Evolutionary conservation across 2,113 vertebrate species (phyloP).

Genomic region (Ictalurus furcatus): DNA sequence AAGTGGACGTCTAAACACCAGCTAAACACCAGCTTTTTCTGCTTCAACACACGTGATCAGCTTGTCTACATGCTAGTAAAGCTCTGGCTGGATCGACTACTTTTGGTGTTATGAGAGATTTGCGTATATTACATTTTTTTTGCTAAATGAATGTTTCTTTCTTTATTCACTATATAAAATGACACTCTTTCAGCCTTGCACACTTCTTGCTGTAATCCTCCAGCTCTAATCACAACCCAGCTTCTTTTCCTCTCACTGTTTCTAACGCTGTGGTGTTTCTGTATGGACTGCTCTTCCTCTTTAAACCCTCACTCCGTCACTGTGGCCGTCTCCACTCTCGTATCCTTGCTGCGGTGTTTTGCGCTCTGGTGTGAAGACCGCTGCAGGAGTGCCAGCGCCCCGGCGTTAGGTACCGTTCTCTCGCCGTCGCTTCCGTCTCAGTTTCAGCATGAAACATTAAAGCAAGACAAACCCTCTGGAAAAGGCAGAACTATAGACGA

Average conservation of each 20-base stretch:
- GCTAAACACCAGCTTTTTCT: background rate
- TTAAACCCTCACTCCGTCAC: constrained; percentile 50
- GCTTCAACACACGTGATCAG: background rate
- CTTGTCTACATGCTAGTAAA: background rate
- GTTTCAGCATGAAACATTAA: constrained; percentile 5
- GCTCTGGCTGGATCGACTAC: background rate
- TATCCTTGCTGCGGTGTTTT: constrained; percentile 17
- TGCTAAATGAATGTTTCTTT: background rate
- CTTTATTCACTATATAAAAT: background rate
- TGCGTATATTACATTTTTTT: too few species aligned
- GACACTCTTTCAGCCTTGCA: background rate
- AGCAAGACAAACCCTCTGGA: background rate
- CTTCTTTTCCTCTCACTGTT: constrained; percentile 52
- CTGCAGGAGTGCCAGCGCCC: constrained; percentile 92
- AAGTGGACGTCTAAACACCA: constrained; percentile 44
- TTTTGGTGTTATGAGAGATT: background rate
- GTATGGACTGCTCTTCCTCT: constrained; percentile 39
- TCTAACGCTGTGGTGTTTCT: constrained; percentile 36
- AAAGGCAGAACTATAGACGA: background rate
- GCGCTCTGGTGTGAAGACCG: constrained; percentile 79
- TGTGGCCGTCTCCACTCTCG: constrained; percentile 44
- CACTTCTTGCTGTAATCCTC: constrained; percentile 3
- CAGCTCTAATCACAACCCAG: constrained; percentile 3
- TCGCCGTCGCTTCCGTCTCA: constrained; percentile 22
- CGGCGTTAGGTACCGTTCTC: constrained; percentile 89